These are phyloP conservation scores for Chionomys nivalis DNA, from an alignment of 2,113 vertebrate genomes.

Conservation along the genomic window DNA sequence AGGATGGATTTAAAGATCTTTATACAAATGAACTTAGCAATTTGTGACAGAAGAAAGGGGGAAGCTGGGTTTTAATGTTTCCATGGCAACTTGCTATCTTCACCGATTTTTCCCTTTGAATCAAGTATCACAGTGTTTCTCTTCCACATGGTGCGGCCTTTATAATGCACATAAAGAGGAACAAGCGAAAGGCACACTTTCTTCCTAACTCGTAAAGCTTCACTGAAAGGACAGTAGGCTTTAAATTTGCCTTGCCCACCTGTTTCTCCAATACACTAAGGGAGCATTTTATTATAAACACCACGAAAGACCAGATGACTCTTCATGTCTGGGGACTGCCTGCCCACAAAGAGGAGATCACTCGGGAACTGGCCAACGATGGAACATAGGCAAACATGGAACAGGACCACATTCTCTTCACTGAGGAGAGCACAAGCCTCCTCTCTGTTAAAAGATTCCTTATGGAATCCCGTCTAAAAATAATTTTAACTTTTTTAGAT, in stretches of 20 bases:
- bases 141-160: constrained; percentile 12
- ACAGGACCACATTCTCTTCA: constrained; percentile 29
- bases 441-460: background rate
- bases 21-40: constrained; percentile 57
- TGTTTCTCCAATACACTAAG: background rate
- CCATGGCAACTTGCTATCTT: constrained; percentile 58
- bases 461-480: background rate
- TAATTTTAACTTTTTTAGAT: constrained; percentile 22
- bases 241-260: background rate
- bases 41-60: constrained; percentile 52
- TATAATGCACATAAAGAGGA: constrained; percentile 41
- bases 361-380: background rate
- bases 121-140: constrained; percentile 51
- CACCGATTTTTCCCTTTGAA: background rate
- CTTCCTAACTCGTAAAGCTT: constrained; percentile 27
- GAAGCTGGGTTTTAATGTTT: constrained; percentile 60
- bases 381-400: background rate
- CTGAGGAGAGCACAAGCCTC: background rate
- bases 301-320: constrained; percentile 8
- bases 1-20: constrained; percentile 62
- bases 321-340: background rate
- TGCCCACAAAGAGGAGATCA: background rate
- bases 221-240: background rate
- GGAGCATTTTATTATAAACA: background rate
- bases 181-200: background rate